Conservation (phyloP, 1,140 invertebrate species). For the Sitodiplosis mosellana region DNA sequence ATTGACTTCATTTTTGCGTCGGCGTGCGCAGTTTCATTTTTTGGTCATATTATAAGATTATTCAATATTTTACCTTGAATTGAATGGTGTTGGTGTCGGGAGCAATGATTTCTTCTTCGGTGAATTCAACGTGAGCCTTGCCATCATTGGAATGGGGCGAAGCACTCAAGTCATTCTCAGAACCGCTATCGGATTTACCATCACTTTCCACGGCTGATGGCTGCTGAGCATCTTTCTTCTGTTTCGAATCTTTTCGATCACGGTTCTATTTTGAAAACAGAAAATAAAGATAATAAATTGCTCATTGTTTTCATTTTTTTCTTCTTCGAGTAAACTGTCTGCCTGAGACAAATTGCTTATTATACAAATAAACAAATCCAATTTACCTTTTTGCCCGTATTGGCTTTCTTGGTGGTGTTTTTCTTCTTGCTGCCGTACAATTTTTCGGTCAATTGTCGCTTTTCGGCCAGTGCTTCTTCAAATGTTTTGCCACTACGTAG, state of each 20-base stretch:
- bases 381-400: slow-evolving; percentile 15
- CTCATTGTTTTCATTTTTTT: neutral
- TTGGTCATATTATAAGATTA: too few species aligned
- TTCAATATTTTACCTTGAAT: slow-evolving; percentile 15
- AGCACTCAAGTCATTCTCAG: slow-evolving; percentile 7
- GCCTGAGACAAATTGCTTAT: neutral
- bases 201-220: slow-evolving; percentile 19
- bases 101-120: slow-evolving; percentile 19
- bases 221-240: slow-evolving; percentile 13
- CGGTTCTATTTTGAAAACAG: slow-evolving; percentile 14
- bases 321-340: neutral
- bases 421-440: slow-evolving; percentile 11
- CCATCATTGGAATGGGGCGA: slow-evolving; percentile 14
- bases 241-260: slow-evolving; percentile 17
- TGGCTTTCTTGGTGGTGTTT: slow-evolving; percentile 11
- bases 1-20: too few species aligned
- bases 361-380: neutral
- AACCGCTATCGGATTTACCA: slow-evolving; percentile 18
- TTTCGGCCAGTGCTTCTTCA: slow-evolving; percentile 22
- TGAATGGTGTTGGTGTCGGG: slow-evolving; percentile 6
- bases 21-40: too few species aligned
- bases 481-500: slow-evolving; percentile 22
- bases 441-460: slow-evolving; percentile 20
- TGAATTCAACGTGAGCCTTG: slow-evolving; percentile 24
- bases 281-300: neutral